A percentile compares a stretch with the other conserved stretches of the same genome.
phyloP scores from a whole-genome alignment of 2,797 vertebrate genomes.

The Thripadectes ignobilis region DNA sequence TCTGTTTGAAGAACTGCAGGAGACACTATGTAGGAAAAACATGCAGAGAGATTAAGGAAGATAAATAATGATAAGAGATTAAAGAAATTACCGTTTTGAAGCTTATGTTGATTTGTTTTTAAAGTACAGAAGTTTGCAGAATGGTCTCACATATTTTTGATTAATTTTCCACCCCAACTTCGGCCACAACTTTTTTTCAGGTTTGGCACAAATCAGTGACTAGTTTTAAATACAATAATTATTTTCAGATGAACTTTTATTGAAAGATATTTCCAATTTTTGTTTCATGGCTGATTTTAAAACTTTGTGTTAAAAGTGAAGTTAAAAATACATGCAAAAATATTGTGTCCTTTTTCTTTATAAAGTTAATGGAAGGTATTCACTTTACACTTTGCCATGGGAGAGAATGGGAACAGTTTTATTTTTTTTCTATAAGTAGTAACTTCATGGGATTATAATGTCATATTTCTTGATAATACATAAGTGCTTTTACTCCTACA shows the following conservation, averaged over 20 bases:
- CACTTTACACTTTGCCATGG: background rate
- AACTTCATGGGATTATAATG: slow-evolving; percentile 63
- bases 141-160: background rate
- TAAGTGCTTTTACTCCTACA: slow-evolving; percentile 73
- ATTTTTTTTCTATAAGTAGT: slow-evolving; percentile 65
- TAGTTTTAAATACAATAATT: background rate
- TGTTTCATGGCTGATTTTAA: background rate
- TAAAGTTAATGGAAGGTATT: slow-evolving; percentile 40
- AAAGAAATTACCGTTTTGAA: background rate
- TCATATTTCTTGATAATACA: slow-evolving; percentile 68
- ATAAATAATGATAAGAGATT: background rate
- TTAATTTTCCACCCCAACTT: background rate
- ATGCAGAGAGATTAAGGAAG: background rate
- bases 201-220: background rate
- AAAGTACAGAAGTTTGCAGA: background rate
- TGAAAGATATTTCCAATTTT: background rate
- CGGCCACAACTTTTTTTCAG: background rate
- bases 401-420: slow-evolving; percentile 25
- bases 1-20: background rate
- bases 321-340: slow-evolving; percentile 25
- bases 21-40: background rate
- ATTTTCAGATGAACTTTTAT: background rate
- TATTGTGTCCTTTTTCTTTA: background rate
- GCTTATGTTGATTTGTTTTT: background rate
- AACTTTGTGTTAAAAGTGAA: background rate